Evolutionary conservation across 64 coral and sea anemone genomes (phyloP), one percentile per base, ranked within the genome.

Genomic region (Porites australiensis): DNA sequence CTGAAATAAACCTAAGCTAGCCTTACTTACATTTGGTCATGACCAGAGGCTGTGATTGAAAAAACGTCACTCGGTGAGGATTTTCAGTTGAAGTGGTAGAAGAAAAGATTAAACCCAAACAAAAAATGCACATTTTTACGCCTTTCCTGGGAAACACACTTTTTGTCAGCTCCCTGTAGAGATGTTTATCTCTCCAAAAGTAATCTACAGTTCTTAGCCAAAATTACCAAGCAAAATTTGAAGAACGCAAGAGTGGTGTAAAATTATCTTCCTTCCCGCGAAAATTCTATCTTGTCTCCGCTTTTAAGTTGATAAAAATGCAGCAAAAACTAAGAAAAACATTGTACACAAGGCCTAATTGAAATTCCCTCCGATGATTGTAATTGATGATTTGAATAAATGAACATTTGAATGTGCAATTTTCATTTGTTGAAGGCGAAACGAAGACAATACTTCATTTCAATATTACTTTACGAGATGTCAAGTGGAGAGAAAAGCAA

Each of bases 361-460:
- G 81, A 83, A 66, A 67, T 83, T 67, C 62, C 37, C 45, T 68
- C 46, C 62, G 62, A 67, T n/a, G 81, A 67, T 48, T 66, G 63
- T 63, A 83, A 64, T 83, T 46, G 62, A 83, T 27, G 45, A 51
- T 67, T 83, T 83, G 45, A 83, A 83, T 83, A 83, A 83, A 83
- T 83, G 81, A 83, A 67, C 81, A 83, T 83, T 83, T 49, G 61
- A 66, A 83, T 50, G 7, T 21, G 16, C 54, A 79, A 79, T 60
- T 83, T 67, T 67, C 61, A 67, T 83, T 83, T 45, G 79, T 61
- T 68, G 18, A 68, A 68, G 44, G 63, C 61, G 81, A 83, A 65
- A 16, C 18, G 81, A 7, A 44, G 59, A 82, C 79, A 63, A 64
- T 63, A 14, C 79, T 64, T 61, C 57, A 64, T 82, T 64, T 82